Percentiles rank a stretch among this genome's conserved stretches.
Conservation (phyloP, 1,140 invertebrate species). For the Diachasma alloeum region DNA sequence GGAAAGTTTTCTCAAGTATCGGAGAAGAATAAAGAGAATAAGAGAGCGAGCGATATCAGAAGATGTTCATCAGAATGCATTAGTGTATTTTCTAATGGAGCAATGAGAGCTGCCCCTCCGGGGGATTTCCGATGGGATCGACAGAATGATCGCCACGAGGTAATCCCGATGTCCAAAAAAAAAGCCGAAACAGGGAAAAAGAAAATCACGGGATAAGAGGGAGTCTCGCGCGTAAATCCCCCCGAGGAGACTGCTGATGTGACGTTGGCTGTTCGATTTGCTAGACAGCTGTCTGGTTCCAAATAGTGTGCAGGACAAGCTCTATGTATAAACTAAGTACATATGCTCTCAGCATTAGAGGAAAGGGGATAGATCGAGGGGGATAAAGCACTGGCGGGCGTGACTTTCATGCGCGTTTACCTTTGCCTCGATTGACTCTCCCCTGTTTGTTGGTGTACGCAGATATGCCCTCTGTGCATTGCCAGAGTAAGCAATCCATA, state of each 20-base stretch:
- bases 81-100: background rate
- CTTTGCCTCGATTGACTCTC: slow-evolving; percentile 12
- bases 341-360: background rate
- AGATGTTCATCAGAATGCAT: background rate
- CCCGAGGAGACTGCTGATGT: slow-evolving; percentile 15
- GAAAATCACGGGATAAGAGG: too few species aligned
- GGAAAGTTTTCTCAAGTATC: background rate
- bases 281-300: background rate
- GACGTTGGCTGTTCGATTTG: background rate
- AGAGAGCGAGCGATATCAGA: background rate
- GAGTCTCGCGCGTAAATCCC: background rate
- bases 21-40: background rate
- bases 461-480: background rate
- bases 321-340: slow-evolving; percentile 2
- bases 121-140: background rate
- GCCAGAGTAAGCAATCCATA: background rate
- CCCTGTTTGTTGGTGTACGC: background rate
- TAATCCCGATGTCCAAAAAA: background rate
- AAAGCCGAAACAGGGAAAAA: background rate
- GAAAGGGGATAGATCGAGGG: background rate
- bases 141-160: background rate
- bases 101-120: background rate
- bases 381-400: slow-evolving; percentile 2
- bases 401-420: slow-evolving; percentile 20
- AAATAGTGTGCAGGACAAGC: background rate